These are phyloP conservation scores for Drosophila carrolli DNA, from an alignment of 1,140 invertebrate genomes.

Conservation along the genomic window DNA sequence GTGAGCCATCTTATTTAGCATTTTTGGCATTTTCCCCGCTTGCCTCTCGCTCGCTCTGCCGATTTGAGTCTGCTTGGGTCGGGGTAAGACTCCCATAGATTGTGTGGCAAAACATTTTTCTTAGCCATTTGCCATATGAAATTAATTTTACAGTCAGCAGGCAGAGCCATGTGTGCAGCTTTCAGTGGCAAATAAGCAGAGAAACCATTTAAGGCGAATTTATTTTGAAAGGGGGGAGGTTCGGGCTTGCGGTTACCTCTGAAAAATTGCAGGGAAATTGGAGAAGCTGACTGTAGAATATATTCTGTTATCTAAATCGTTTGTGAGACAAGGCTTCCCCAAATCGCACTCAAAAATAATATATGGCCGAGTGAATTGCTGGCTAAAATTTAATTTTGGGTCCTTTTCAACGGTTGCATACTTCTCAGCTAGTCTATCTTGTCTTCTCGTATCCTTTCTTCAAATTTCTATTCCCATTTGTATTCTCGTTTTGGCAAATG, in stretches of 20 bases:
- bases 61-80: slow-evolving; percentile 14
- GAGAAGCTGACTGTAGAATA: slow-evolving; percentile 3
- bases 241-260: slow-evolving; percentile 29
- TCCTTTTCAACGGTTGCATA: slow-evolving; percentile 16
- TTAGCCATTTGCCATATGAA: slow-evolving; percentile 65
- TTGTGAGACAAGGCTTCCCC: slow-evolving; percentile 1
- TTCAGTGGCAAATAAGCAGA: slow-evolving; percentile 39
- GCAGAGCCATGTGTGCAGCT: slow-evolving; percentile 30
- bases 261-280: slow-evolving; percentile 30
- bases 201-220: slow-evolving; percentile 41
- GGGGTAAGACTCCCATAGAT: slow-evolving; percentile 46
- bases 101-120: slow-evolving; percentile 54
- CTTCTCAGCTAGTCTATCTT: not conserved
- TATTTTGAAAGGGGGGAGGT: slow-evolving; percentile 10
- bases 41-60: not conserved
- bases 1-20: slow-evolving; percentile 64
- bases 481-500: slow-evolving; percentile 21
- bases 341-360: slow-evolving; percentile 23
- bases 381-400: slow-evolving; percentile 8
- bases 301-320: slow-evolving; percentile 8
- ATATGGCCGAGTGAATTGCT: slow-evolving; percentile 9
- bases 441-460: not conserved
- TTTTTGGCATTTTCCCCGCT: slow-evolving; percentile 39
- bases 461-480: slow-evolving; percentile 7
- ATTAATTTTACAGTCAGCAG: slow-evolving; percentile 63